Base-by-base conservation (phyloP, 2,113 vertebrate species). In the Spea bombifrons region DNA sequence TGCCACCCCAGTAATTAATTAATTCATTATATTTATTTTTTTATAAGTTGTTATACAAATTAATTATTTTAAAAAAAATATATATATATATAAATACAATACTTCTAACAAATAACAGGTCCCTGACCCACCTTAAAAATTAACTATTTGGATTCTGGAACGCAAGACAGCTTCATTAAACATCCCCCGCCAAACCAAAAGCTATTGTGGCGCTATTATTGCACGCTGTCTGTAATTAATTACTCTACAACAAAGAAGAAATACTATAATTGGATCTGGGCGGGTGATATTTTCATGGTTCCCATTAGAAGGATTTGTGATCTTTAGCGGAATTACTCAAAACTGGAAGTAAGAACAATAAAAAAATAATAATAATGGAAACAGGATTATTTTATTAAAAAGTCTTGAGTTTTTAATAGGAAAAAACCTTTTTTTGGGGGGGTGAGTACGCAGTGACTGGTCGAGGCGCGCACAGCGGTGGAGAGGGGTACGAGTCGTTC, bases 331-430 rank as follows among this genome's bases (percentile, higher is more conserved):
- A 64, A 64, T 16, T 17, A 64, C 61, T 64, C 30, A 30, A 30
- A 64, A n/a, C 10, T 65, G 30, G 48, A 52, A 66, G 48, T 48
- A 44, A 52, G 63, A 80, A 66, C 7, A 43, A 73, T 61, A 73
- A 55, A 66, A 30, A 67, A 63, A 70, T 67, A 65, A 73, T 17
- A 66, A 52, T 45, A 61, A 53, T 55, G 55, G 17, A 73, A 73
- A 73, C 48, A 59, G 49, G 48, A 73, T 73, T 47, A 73, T 73
- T 73, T 59, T 57, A 73, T 80, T 80, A 73, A 73, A 53, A 65
- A 73, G 63, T 46, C 50, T 12, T 17, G 17, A 8, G 66, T 48
- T 7, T 79, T 73, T 80, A 67, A 80, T 66, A 10, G 13, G 59
- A 43, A 53, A 48, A 53, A 66, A 5, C 17, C 52, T 63, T 72